These are phyloP conservation scores for Agrotis puta DNA, from an alignment of 2,888 invertebrate species.

Conservation along the genomic window DNA sequence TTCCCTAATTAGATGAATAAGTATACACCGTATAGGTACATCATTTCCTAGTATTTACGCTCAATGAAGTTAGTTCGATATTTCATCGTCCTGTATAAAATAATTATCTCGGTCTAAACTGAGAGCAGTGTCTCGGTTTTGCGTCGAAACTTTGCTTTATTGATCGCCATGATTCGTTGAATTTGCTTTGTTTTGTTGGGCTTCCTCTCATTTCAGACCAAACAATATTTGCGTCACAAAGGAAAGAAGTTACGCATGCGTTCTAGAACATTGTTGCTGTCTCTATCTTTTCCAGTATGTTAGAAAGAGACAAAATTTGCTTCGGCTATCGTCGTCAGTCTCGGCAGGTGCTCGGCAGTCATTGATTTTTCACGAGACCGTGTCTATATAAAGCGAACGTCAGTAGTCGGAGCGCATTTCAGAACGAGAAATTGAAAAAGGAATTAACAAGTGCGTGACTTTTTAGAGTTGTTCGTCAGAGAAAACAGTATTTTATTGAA, in stretches of 20 bases:
- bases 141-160: slow-evolving; percentile 45
- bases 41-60: not conserved
- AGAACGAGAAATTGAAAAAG: slow-evolving; percentile 73
- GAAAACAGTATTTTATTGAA: slow-evolving; percentile 63
- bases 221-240: slow-evolving; percentile 74
- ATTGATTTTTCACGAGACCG: slow-evolving; percentile 58
- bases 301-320: slow-evolving; percentile 65
- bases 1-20: not conserved
- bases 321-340: slow-evolving; percentile 67
- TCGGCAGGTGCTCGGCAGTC: slow-evolving; percentile 56
- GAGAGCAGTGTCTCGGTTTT: slow-evolving; percentile 26
- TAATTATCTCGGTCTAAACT: not conserved
- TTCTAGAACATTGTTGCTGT: slow-evolving; percentile 73
- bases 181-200: slow-evolving; percentile 65
- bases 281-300: slow-evolving; percentile 48
- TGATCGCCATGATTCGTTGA: slow-evolving; percentile 62
- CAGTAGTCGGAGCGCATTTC: slow-evolving; percentile 67
- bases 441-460: slow-evolving; percentile 69
- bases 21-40: too few relatives aligned
- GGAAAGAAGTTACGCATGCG: slow-evolving; percentile 69
- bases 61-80: not conserved
- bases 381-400: slow-evolving; percentile 72
- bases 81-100: not conserved
- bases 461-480: slow-evolving; percentile 71
- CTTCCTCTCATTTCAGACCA: slow-evolving; percentile 56